Evolutionary conservation across 1,140 invertebrate genomes (phyloP), one percentile per base, ranked within the genome.

Genomic region (Drosophila pruinosa): DNA sequence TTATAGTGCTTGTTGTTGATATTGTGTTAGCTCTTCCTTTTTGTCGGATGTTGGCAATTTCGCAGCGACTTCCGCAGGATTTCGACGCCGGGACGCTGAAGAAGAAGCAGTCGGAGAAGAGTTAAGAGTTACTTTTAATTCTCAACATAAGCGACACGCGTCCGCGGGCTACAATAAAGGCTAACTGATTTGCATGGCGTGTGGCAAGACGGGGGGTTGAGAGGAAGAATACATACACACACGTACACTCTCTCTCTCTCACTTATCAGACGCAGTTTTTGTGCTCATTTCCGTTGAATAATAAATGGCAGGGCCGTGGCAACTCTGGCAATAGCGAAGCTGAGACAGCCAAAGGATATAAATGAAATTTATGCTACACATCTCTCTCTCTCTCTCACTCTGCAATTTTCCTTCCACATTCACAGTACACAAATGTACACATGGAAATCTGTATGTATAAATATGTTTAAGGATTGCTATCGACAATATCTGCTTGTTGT

Each of bases 91-190:
- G 12, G 31, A 34, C 7, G 41, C 7, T n/a, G 17, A 19, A 21
- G n/a, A n/a, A 56, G 43, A 47, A 34, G 53, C 36, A 59, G 36
- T 21, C 31, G 53, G 41, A 73, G 80, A 85, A 85, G 80, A 86
- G 73, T 85, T 76, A 80, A 85, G 26, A 71, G 73, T 62, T 86
- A 74, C 69, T 86, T 80, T 85, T 86, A 86, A 85, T 86, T 86
- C 75, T 68, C 36, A 74, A 63, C 81, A 77, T 71, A 86, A 67
- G 81, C 67, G 75, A 73, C 63, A 67, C 34, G 56, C 61, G 43
- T 61, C 69, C 64, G 62, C 72, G 62, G 69, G 81, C 76, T 43
- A 79, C 76, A 71, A 85, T 73, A 76, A 65, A 75, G 59, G 24
- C 8, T 73, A 73, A 68, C 76, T 76, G 54, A n/a, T n/a, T 68